Evolutionary conservation across 1,140 invertebrate genomes (phyloP).

Genomic region (Aphelenchoides avenae): DNA sequence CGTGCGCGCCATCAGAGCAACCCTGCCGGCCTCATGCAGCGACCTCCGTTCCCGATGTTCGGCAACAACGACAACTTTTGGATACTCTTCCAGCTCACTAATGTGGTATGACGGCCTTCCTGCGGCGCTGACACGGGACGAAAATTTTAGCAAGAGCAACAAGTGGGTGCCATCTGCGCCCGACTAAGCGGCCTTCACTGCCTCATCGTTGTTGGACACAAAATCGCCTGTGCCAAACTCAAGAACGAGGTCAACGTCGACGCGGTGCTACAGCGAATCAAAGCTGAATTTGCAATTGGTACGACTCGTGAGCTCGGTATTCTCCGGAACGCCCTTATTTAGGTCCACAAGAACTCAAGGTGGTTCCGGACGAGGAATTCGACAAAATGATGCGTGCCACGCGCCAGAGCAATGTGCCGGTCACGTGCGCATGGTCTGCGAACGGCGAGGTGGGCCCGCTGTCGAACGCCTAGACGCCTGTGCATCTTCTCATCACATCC

Average conservation of each 20-base stretch:
- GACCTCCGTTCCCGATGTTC: too few relatives aligned
- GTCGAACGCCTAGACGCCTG: too few relatives aligned
- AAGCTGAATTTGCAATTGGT: slow-evolving; percentile 14
- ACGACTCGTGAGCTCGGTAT: not conserved
- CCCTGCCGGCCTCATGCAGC: too few relatives aligned
- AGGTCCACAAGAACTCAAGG: slow-evolving; percentile 10
- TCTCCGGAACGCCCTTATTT: not conserved
- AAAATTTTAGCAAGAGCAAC: slow-evolving; percentile 15
- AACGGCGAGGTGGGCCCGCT: too few relatives aligned
- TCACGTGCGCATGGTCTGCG: slow-evolving; percentile 5
- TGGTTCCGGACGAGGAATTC: slow-evolving; percentile 18
- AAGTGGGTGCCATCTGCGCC: slow-evolving; percentile 11
- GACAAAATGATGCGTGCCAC: slow-evolving; percentile 18
- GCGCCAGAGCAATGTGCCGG: slow-evolving; percentile 4
- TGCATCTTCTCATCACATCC: too few relatives aligned
- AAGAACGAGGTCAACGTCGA: slow-evolving; percentile 8
- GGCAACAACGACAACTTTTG: too few relatives aligned
- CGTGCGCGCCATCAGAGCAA: too few relatives aligned
- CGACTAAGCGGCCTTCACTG: slow-evolving; percentile 8
- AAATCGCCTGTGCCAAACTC: slow-evolving; percentile 20
- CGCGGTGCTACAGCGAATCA: slow-evolving; percentile 11
- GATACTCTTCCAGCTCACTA: too few relatives aligned
- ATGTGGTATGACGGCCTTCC: too few relatives aligned
- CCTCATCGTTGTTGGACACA: slow-evolving; percentile 11
- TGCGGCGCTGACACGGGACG: too few relatives aligned